Evolutionary conservation across 2,888 invertebrate species (phyloP).

Genomic region (Stenotaenia linearis): DNA sequence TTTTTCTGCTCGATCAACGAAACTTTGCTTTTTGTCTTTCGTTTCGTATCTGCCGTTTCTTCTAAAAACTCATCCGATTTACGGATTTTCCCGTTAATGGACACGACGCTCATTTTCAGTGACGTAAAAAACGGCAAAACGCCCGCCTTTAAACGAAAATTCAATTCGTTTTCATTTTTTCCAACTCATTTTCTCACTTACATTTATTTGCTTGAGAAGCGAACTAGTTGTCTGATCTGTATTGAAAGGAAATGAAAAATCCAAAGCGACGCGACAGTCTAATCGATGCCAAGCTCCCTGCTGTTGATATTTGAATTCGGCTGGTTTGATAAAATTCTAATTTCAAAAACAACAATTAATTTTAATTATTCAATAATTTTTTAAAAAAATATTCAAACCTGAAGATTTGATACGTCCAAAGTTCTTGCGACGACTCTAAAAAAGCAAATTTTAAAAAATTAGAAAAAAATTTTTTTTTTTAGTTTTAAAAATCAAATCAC

Average conservation of each 20-base stretch:
- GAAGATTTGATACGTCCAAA: conserved; percentile 4
- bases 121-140: conserved; percentile 42
- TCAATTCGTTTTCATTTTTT: neutral
- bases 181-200: conserved; percentile 42
- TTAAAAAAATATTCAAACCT: neutral
- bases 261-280: conserved; percentile 68
- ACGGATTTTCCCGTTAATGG: conserved; percentile 67
- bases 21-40: neutral
- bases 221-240: conserved; percentile 56
- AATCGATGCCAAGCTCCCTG: conserved; percentile 69
- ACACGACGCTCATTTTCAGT: conserved; percentile 54
- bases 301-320: conserved; percentile 70
- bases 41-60: conserved; percentile 36
- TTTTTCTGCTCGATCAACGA: neutral
- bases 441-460: neutral
- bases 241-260: conserved; percentile 66
- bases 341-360: neutral
- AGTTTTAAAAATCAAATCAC: too few relatives aligned
- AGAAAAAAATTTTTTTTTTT: too few relatives aligned
- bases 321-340: conserved; percentile 56
- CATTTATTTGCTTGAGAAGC: conserved; percentile 64
- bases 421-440: neutral
- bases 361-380: neutral
- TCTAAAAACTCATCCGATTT: conserved; percentile 52
- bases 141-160: conserved; percentile 38